These are phyloP conservation scores for Seira musarum DNA, from an alignment of 2,888 invertebrate species.

Conservation along the genomic window DNA sequence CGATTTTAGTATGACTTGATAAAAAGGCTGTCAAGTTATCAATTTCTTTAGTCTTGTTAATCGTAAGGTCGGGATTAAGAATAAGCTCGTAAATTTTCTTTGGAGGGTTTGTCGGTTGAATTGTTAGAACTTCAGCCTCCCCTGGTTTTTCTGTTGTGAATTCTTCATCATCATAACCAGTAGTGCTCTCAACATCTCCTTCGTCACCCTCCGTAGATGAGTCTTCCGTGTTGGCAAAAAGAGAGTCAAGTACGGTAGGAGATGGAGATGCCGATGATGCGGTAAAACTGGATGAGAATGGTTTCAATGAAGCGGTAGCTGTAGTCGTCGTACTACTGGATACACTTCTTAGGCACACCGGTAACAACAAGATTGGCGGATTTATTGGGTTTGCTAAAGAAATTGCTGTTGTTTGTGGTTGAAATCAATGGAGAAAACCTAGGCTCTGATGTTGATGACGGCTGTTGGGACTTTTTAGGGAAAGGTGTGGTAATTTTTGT, in stretches of 20 bases:
- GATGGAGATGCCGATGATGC: not conserved
- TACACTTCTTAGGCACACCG: too few relatives aligned
- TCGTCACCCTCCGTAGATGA: not conserved
- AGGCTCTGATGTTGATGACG: not conserved
- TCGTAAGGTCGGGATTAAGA: conserved; percentile 38
- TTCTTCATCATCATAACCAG: conserved; percentile 2
- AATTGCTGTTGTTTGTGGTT: not conserved
- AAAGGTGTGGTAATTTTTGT: not conserved
- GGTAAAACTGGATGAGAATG: conserved; percentile 11
- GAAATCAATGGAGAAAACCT: conserved; percentile 38
- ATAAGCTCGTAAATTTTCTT: conserved; percentile 39
- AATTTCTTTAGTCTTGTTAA: conserved; percentile 43
- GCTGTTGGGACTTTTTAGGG: conserved; percentile 24
- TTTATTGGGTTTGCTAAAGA: too few relatives aligned
- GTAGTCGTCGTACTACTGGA: too few relatives aligned
- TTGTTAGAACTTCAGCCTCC: not conserved
- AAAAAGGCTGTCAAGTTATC: not conserved
- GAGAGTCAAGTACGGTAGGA: not conserved
- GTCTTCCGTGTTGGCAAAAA: not conserved
- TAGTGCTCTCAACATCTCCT: conserved; percentile 10
- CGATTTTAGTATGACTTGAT: not conserved
- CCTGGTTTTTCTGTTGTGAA: not conserved
- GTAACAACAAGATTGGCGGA: too few relatives aligned
- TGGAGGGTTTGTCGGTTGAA: not conserved
- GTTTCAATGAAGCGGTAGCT: not conserved